These are phyloP conservation scores for Collichthys lucidus DNA, from an alignment of 2,113 vertebrate species.

Conservation along the genomic window DNA sequence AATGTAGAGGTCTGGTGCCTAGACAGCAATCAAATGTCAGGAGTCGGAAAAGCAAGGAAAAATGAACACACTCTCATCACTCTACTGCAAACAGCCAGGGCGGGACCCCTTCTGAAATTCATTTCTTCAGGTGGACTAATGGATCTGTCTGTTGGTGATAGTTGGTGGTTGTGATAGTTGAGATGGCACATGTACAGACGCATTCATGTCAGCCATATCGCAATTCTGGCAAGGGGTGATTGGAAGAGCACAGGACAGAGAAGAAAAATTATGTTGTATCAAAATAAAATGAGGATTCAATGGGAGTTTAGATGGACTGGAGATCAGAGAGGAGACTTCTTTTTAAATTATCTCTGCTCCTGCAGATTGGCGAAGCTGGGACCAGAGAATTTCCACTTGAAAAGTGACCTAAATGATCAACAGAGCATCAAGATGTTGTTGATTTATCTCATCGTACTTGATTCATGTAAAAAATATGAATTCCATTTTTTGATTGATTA, in stretches of 20 bases:
- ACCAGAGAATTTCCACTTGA: neutral
- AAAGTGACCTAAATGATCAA: no score
- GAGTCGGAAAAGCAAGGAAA: constrained; percentile 5
- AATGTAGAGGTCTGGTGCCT: constrained; percentile 4
- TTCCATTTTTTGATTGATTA: no score
- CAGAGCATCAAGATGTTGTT: no score
- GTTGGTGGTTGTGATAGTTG: constrained; percentile 14
- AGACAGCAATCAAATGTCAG: constrained; percentile 16
- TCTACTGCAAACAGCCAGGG: constrained; percentile 4
- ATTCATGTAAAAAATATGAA: no score
- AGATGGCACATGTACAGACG: constrained; percentile 21
- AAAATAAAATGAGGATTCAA: neutral
- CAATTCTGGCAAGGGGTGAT: constrained; percentile 2
- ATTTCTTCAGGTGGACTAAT: neutral
- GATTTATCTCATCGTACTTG: no score
- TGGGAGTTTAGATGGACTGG: neutral
- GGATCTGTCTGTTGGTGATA: constrained; percentile 22
- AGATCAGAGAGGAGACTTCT: neutral
- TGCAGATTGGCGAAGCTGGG: neutral
- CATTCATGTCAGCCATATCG: constrained; percentile 2
- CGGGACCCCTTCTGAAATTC: constrained; percentile 18
- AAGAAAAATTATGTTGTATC: neutral
- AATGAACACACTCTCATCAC: constrained; percentile 32
- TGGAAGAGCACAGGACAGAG: neutral
- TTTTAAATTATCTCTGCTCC: neutral